Conservation (phyloP, 2,113 vertebrate species). For the Hirundichthys speculiger region DNA sequence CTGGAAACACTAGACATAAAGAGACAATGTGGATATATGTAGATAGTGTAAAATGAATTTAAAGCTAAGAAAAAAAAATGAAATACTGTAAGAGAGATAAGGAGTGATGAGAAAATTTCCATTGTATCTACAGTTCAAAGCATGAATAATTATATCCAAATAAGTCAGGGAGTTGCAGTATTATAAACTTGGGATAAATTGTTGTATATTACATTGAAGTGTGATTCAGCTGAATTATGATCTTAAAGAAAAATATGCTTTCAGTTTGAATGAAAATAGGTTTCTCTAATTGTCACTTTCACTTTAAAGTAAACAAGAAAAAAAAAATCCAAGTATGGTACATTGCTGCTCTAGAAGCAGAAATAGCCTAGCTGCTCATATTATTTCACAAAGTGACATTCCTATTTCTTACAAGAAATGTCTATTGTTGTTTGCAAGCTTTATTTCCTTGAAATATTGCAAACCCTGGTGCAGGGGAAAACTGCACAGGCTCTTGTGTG, state of each 20-base stretch:
- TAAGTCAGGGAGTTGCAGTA: conserved; percentile 2
- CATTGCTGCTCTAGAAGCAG: conserved; percentile 20
- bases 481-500: conserved; percentile 49
- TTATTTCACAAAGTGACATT: conserved; percentile 44
- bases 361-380: conserved; percentile 7
- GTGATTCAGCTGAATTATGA: conserved; percentile 15
- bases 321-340: background rate
- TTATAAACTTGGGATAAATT: conserved; percentile 1
- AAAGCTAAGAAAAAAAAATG: background rate
- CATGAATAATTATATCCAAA: background rate
- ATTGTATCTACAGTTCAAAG: background rate
- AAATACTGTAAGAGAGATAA: background rate
- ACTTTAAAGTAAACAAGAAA: conserved; percentile 4
- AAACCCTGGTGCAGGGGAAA: conserved; percentile 22
- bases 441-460: conserved; percentile 67
- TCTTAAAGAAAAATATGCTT: conserved; percentile 1
- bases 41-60: background rate
- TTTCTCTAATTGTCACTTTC: conserved; percentile 19
- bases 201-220: background rate
- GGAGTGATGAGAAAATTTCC: background rate
- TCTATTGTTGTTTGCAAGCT: conserved; percentile 52
- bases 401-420: conserved; percentile 39
- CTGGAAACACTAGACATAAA: background rate
- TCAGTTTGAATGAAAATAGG: conserved; percentile 11
- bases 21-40: too few relatives aligned